Percentiles rank a stretch among this genome's conserved stretches.
Conservation (phyloP, 2,113 vertebrate species). For the Anseranas semipalmata region DNA sequence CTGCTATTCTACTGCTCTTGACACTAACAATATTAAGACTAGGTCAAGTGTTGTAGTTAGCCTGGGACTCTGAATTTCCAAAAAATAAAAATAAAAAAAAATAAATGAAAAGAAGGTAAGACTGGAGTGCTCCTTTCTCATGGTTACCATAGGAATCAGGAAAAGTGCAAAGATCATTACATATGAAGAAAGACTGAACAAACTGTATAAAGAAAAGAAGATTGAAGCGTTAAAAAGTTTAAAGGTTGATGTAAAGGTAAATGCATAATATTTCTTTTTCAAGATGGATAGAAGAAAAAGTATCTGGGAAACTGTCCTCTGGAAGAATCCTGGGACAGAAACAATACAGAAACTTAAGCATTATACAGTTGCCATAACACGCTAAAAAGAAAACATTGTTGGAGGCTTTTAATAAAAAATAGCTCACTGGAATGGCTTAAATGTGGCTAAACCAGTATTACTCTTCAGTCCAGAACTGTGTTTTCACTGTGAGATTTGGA, state of each 20-base stretch:
- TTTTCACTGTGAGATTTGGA: not conserved
- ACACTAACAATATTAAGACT: not conserved
- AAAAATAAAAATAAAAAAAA: not conserved
- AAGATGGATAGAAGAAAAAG: not conserved
- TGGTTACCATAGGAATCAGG: not conserved
- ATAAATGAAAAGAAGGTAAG: too few species aligned
- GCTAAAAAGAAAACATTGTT: not conserved
- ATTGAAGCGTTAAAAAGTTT: not conserved
- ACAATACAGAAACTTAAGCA: not conserved
- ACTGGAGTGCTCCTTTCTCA: not conserved
- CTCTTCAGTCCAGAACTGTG: not conserved
- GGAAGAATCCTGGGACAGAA: not conserved
- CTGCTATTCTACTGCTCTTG: not conserved
- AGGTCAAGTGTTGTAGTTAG: not conserved
- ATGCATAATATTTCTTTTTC: not conserved
- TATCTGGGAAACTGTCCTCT: not conserved
- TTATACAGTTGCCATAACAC: not conserved
- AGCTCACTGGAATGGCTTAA: not conserved
- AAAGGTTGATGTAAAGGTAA: not conserved
- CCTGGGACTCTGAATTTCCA: not conserved
- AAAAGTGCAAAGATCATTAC: not conserved
- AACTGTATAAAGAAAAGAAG: not conserved
- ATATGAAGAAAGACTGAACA: not conserved
- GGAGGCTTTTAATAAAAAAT: not conserved
- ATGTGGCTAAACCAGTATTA: not conserved